These are phyloP conservation scores for Helarctos malayanus DNA, from an alignment of 2,797 vertebrate genomes.

Conservation along the genomic window DNA sequence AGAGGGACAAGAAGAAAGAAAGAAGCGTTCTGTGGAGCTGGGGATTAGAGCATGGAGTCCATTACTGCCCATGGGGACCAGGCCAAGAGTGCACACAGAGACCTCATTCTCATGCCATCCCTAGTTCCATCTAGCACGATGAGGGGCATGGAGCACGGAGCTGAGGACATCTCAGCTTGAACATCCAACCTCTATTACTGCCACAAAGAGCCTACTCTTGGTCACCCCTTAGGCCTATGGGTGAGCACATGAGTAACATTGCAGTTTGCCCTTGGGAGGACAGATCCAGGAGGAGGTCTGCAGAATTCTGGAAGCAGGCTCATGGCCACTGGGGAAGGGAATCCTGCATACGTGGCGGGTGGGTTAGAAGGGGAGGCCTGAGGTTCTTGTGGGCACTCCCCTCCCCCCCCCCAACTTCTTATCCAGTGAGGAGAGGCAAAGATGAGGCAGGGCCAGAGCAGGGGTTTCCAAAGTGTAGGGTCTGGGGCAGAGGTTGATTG, in stretches of 20 bases:
- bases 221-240: background rate
- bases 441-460: background rate
- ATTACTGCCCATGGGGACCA: background rate
- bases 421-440: background rate
- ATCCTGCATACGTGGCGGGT: background rate
- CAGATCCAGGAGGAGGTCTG: background rate
- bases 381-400: background rate
- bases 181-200: background rate
- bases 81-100: background rate
- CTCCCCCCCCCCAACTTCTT: background rate
- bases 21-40: background rate
- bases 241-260: rapidly evolving
- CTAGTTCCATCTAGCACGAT: background rate
- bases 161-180: background rate
- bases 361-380: background rate
- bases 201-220: background rate
- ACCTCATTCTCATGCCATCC: background rate
- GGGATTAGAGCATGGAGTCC: background rate
- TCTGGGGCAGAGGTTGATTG: background rate
- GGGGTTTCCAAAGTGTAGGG: background rate
- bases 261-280: background rate
- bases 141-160: background rate
- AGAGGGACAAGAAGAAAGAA: background rate
- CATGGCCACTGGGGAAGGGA: background rate
- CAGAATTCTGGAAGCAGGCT: background rate